Percentiles rank a stretch among this genome's conserved stretches.
Conservation (phyloP, 2,888 invertebrate species). For the Graphium colonna region DNA sequence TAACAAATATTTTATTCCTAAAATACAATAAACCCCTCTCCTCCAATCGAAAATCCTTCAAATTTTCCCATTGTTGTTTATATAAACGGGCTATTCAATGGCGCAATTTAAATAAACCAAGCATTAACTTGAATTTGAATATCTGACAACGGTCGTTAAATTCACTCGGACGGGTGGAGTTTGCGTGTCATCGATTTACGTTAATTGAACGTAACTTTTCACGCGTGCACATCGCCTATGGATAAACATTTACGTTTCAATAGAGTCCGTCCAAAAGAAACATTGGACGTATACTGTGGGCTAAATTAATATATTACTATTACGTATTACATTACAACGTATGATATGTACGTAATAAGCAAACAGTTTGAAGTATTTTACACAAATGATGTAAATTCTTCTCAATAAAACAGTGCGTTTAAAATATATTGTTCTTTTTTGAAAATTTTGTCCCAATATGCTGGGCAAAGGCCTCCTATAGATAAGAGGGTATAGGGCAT, state of each 20-base stretch:
- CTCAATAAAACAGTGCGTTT: too few species aligned
- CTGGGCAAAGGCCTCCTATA: too few species aligned
- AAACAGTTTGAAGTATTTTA: too few species aligned
- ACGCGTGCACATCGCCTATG: conserved; percentile 41
- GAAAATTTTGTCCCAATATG: too few species aligned
- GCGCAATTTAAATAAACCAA: conserved; percentile 24
- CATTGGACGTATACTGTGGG: not conserved
- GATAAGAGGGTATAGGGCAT: too few species aligned
- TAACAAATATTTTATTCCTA: too few species aligned
- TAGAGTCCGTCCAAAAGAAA: not conserved
- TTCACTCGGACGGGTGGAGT: conserved; percentile 49
- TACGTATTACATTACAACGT: too few species aligned
- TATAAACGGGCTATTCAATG: conserved; percentile 5
- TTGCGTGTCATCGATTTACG: conserved; percentile 61
- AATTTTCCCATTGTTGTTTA: not conserved
- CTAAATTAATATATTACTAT: too few species aligned
- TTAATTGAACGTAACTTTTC: conserved; percentile 74
- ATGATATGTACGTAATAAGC: too few species aligned
- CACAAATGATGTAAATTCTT: too few species aligned
- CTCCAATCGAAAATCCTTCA: not conserved
- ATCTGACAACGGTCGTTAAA: conserved; percentile 58
- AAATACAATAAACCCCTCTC: too few species aligned
- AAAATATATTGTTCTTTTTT: too few species aligned
- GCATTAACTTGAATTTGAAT: conserved; percentile 37
- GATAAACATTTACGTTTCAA: conserved; percentile 29